A percentile compares a stretch with the other conserved stretches of the same genome.
Conservation (phyloP, 2,797 vertebrate species). For the Enteromius trimaculatus region DNA sequence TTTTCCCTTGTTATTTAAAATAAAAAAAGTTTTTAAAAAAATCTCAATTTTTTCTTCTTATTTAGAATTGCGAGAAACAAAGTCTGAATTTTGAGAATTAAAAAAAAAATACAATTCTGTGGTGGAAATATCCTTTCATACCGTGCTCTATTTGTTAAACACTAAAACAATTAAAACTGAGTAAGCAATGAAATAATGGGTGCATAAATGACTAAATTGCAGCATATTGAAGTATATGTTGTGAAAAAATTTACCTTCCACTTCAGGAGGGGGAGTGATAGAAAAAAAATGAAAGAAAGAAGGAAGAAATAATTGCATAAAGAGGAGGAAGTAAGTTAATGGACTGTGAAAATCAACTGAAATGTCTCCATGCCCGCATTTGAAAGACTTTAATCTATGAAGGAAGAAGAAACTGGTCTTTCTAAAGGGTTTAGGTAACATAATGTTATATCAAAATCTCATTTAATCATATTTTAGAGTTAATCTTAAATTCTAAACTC, state of each 20-base stretch:
- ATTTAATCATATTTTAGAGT: background rate
- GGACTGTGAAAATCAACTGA: slow-evolving; percentile 14
- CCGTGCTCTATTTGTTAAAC: background rate
- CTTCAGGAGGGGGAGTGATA: slow-evolving; percentile 47
- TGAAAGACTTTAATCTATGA: background rate
- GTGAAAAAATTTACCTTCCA: slow-evolving; percentile 57
- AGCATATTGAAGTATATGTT: background rate
- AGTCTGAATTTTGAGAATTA: background rate
- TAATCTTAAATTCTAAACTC: background rate
- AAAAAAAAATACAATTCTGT: background rate
- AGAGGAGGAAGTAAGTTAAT: background rate
- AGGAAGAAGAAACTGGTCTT: background rate
- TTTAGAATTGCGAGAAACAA: background rate
- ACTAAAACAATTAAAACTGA: background rate
- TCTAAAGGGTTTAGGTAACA: background rate
- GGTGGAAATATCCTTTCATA: background rate
- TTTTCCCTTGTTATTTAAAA: too few relatives aligned
- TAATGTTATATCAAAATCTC: background rate
- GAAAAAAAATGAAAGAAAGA: slow-evolving; percentile 40
- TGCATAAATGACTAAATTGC: background rate
- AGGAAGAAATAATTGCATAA: slow-evolving; percentile 16
- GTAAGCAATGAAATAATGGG: background rate
- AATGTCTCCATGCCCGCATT: background rate
- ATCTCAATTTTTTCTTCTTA: background rate
- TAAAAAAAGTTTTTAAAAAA: too few relatives aligned